phyloP scores from a whole-genome alignment of 2,888 invertebrate genomes.

The Yponomeuta cagnagella region DNA sequence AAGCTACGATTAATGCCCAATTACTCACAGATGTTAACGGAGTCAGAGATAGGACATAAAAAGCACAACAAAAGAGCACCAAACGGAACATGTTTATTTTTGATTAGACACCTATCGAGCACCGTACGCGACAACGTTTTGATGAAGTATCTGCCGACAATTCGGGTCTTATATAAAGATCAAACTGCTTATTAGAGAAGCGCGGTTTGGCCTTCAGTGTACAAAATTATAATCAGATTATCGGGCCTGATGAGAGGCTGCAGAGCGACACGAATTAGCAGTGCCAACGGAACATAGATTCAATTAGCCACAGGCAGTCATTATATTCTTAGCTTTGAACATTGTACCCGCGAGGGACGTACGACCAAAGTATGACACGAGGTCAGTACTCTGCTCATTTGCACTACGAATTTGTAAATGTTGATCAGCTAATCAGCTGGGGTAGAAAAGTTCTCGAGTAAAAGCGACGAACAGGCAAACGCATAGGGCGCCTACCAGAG shows the following conservation, averaged over 20 bases:
- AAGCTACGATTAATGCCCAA: too few relatives aligned
- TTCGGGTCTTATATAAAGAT: neutral
- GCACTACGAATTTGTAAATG: too few relatives aligned
- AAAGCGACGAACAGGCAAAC: too few relatives aligned
- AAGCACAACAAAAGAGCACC: slow-evolving; percentile 30
- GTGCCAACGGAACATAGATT: neutral
- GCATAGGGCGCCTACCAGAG: too few relatives aligned
- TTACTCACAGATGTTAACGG: slow-evolving; percentile 37
- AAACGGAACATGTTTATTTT: slow-evolving; percentile 36
- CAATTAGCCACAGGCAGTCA: neutral
- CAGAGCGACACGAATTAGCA: neutral
- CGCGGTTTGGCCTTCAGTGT: neutral
- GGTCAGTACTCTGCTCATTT: too few relatives aligned
- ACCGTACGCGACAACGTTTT: neutral
- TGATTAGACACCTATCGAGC: neutral
- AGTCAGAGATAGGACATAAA: slow-evolving; percentile 30
- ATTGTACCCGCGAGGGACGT: neutral
- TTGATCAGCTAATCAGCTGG: too few relatives aligned
- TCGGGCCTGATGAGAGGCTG: neutral
- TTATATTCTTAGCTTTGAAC: neutral
- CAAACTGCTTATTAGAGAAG: neutral
- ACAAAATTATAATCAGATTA: neutral
- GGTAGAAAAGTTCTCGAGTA: too few relatives aligned
- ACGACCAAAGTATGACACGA: too few relatives aligned
- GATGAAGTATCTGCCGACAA: neutral